phyloP scores from a whole-genome alignment of 2,888 invertebrate species.

The Lasioglossum morio region DNA sequence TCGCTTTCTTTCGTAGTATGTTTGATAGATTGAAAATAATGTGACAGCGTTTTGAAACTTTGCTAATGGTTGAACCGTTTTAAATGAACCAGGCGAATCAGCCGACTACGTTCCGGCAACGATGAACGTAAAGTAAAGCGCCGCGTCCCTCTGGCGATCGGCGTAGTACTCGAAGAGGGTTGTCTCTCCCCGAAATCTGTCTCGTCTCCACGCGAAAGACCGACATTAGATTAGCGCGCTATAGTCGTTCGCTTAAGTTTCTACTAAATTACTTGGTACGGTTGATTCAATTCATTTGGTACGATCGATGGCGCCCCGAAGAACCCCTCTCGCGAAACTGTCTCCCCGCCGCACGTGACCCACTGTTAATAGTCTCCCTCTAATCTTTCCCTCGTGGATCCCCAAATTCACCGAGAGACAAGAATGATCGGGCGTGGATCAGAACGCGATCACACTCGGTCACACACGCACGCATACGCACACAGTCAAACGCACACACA shows the following conservation, averaged over 20 bases:
- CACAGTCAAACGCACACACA: background rate
- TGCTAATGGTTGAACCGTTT: too few relatives aligned
- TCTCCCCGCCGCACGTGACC: conserved; percentile 61
- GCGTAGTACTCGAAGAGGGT: conserved; percentile 57
- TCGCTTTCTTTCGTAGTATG: too few relatives aligned
- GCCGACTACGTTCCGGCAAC: conserved; percentile 10
- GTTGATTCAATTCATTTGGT: conserved; percentile 78
- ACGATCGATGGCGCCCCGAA: conserved; percentile 72
- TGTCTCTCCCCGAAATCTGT: conserved; percentile 60
- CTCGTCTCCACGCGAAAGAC: background rate
- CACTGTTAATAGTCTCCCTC: conserved; percentile 1
- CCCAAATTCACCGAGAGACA: background rate
- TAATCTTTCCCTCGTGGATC: background rate
- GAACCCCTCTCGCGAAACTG: conserved; percentile 65
- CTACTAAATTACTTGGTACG: conserved; percentile 71
- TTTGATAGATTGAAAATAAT: too few relatives aligned
- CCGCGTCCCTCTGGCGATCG: conserved; percentile 34
- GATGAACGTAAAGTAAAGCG: conserved; percentile 31
- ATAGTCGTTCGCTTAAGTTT: conserved; percentile 42
- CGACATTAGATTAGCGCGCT: conserved; percentile 17
- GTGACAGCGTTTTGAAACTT: too few relatives aligned
- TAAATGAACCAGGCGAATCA: too few relatives aligned
- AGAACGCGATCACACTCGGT: background rate
- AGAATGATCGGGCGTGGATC: conserved; percentile 6
- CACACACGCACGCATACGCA: background rate